Conservation (phyloP, 2,888 invertebrate genomes). For the Belgica antarctica region DNA sequence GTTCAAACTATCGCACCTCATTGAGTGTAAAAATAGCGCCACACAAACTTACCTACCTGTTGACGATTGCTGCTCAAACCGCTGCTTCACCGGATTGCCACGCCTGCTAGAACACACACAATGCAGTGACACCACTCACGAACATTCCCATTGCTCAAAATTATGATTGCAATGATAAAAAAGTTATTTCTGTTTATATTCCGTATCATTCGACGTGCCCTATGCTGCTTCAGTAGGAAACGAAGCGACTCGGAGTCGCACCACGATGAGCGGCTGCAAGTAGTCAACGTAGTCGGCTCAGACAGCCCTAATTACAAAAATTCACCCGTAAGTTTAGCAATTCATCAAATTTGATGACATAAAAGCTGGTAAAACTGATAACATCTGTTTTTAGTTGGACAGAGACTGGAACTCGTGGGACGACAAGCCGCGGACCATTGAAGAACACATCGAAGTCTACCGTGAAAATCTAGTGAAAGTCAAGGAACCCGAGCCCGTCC, state of each 20-base stretch:
- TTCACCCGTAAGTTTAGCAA: slow-evolving; percentile 31
- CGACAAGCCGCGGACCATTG: slow-evolving; percentile 59
- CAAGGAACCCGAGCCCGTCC: slow-evolving; percentile 55
- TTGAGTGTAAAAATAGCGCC: too few relatives aligned
- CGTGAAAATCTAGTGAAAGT: slow-evolving; percentile 58
- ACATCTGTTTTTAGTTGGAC: slow-evolving; percentile 47
- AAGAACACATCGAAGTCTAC: slow-evolving; percentile 65
- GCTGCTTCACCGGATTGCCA: too few relatives aligned
- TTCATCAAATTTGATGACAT: not conserved
- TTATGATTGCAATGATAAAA: slow-evolving; percentile 38
- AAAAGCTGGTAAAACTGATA: not conserved
- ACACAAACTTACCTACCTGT: too few relatives aligned
- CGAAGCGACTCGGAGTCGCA: slow-evolving; percentile 58
- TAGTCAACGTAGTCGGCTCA: slow-evolving; percentile 59
- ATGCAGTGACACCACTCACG: not conserved
- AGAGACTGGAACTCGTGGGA: slow-evolving; percentile 64
- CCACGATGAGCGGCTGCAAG: slow-evolving; percentile 58
- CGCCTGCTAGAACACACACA: not conserved
- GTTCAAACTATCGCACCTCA: too few relatives aligned
- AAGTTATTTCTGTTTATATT: slow-evolving; percentile 30
- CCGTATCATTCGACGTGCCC: slow-evolving; percentile 58
- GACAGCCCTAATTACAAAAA: slow-evolving; percentile 48
- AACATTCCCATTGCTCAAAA: not conserved
- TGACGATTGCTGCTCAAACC: too few relatives aligned
- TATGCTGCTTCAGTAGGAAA: slow-evolving; percentile 63